Evolutionary conservation across 2,113 vertebrate genomes (phyloP).

Genomic region (Mellivora capensis): DNA sequence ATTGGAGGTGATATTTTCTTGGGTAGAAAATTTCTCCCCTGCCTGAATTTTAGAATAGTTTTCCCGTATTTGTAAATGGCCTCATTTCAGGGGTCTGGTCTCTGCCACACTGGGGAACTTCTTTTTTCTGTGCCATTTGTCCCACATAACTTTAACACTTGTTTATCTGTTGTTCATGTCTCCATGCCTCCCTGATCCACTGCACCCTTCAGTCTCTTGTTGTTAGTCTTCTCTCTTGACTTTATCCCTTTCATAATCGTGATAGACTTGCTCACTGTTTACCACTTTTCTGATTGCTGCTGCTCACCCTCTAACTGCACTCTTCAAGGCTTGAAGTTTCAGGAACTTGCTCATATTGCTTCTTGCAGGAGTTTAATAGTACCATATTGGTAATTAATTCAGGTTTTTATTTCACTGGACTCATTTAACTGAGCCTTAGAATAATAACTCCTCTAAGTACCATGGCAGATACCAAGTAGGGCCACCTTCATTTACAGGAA

Average conservation of each 20-base stretch:
- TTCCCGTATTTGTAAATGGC: neutral
- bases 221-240: neutral
- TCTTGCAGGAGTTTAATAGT: neutral
- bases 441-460: neutral
- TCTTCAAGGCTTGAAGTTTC: neutral
- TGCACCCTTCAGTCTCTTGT: neutral
- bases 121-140: neutral
- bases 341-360: neutral
- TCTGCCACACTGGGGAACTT: neutral
- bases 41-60: neutral
- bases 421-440: neutral
- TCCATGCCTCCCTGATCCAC: neutral
- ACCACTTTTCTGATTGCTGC: neutral
- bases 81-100: neutral
- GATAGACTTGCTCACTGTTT: neutral
- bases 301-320: neutral
- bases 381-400: neutral
- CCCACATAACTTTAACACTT: neutral
- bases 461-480: neutral
- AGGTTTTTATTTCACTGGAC: neutral
- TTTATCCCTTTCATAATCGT: neutral
- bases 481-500: neutral
- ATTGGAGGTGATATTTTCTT: neutral
- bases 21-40: neutral
- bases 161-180: neutral